Conservation (phyloP, 2,888 invertebrate species). For the Luffia ferchaultella region DNA sequence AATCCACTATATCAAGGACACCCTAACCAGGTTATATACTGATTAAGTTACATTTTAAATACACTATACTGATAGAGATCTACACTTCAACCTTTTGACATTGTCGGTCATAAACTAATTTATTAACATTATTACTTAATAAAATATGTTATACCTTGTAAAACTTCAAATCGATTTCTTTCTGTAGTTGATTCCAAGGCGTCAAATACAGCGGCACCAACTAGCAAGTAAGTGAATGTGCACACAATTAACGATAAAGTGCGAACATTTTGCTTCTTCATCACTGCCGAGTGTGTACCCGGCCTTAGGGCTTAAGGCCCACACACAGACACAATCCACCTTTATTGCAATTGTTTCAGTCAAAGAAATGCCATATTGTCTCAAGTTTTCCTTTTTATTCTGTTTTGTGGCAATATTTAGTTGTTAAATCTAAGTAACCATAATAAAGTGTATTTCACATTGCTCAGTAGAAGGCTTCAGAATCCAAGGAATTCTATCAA, state of each 20-base stretch:
- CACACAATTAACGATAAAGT: constrained; percentile 99
- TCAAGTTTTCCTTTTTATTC: constrained; percentile 8
- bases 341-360: constrained; percentile 24
- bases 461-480: constrained; percentile 20
- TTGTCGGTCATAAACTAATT: background rate
- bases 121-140: too few species aligned
- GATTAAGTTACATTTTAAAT: too few species aligned
- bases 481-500: constrained; percentile 27
- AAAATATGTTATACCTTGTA: constrained; percentile 73
- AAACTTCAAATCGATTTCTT: constrained; percentile 85
- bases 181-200: constrained; percentile 98
- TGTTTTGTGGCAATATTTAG: too few species aligned
- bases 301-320: constrained; percentile 46
- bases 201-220: constrained; percentile 99
- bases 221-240: constrained; percentile 98
- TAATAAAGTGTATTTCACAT: constrained; percentile 20
- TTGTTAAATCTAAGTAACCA: constrained; percentile 36
- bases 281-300: constrained; percentile 63
- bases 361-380: constrained; percentile 29
- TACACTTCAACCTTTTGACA: background rate
- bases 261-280: constrained; percentile 99
- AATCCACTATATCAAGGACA: too few species aligned
- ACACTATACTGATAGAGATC: too few species aligned
- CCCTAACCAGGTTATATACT: too few species aligned
- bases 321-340: constrained; percentile 19